Percentiles rank a stretch among this genome's conserved stretches.
These are phyloP conservation scores for Drosophila pachea DNA, from an alignment of 1,140 invertebrate genomes.

Conservation along the genomic window DNA sequence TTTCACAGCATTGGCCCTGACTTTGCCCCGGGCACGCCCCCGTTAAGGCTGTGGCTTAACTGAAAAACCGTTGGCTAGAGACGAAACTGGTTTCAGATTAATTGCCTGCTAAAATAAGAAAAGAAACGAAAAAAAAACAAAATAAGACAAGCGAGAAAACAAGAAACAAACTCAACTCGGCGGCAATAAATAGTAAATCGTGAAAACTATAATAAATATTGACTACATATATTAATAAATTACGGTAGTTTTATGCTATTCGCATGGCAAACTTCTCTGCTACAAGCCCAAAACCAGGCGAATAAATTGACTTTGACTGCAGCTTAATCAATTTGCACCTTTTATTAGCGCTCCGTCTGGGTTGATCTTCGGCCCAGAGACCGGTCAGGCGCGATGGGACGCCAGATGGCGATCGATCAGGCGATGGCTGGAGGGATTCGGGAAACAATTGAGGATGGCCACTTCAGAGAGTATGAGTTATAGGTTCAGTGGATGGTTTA, in stretches of 20 bases:
- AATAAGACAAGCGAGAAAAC: too few species aligned
- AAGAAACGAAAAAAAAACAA: too few species aligned
- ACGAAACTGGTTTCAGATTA: conserved; percentile 30
- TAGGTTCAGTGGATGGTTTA: too few species aligned
- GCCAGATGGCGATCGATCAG: conserved; percentile 45
- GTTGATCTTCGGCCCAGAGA: neutral
- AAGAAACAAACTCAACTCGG: conserved; percentile 17
- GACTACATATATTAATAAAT: conserved; percentile 15
- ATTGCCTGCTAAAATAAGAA: conserved; percentile 20
- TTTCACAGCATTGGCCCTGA: conserved; percentile 14
- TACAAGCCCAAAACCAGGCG: neutral
- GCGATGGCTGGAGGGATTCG: conserved; percentile 19
- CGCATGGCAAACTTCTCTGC: conserved; percentile 3
- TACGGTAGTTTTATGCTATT: neutral
- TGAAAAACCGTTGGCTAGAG: conserved; percentile 4
- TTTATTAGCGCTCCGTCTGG: conserved; percentile 42
- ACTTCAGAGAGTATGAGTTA: too few species aligned
- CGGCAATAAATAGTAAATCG: conserved; percentile 15
- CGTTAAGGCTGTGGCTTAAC: neutral
- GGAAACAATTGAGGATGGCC: too few species aligned
- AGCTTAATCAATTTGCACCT: conserved; percentile 67
- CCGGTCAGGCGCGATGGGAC: conserved; percentile 27
- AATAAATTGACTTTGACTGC: conserved; percentile 31
- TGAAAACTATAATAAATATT: conserved; percentile 9
- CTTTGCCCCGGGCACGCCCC: conserved; percentile 9